phyloP scores from a whole-genome alignment of 2,888 invertebrate genomes.

The Caenorhabditis macrosperma region DNA sequence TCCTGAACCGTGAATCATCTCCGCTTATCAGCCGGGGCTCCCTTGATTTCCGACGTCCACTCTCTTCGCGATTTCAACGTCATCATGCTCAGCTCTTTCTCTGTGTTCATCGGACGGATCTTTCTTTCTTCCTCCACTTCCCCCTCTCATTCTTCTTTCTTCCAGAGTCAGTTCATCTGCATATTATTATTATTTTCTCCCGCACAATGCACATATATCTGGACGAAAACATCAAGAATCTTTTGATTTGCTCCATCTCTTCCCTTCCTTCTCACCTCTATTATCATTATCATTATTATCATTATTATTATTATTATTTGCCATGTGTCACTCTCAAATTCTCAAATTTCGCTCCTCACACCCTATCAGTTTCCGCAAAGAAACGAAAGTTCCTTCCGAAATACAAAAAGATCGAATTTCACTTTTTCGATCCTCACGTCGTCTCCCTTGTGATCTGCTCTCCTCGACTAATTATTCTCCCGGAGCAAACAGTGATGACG shows the following conservation, averaged over 20 bases:
- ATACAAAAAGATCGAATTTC: neutral
- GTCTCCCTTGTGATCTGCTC: conserved; percentile 2
- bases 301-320: conserved; percentile 3
- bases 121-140: neutral
- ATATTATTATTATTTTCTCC: neutral
- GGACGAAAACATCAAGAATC: neutral
- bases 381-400: neutral
- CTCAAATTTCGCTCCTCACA: conserved; percentile 19
- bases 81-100: neutral
- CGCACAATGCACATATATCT: neutral
- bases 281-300: conserved; percentile 2
- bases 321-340: conserved; percentile 14
- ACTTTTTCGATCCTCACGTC: neutral
- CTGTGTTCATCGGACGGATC: neutral
- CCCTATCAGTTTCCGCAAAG: neutral
- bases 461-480: conserved; percentile 1
- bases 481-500: conserved; percentile 13
- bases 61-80: too few relatives aligned
- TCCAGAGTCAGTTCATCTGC: neutral
- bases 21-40: too few relatives aligned
- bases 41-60: too few relatives aligned
- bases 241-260: neutral
- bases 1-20: too few relatives aligned
- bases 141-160: neutral
- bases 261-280: conserved; percentile 15